These are phyloP conservation scores for Chaetura pelagica DNA, from an alignment of 2,113 vertebrate species.

Conservation along the genomic window DNA sequence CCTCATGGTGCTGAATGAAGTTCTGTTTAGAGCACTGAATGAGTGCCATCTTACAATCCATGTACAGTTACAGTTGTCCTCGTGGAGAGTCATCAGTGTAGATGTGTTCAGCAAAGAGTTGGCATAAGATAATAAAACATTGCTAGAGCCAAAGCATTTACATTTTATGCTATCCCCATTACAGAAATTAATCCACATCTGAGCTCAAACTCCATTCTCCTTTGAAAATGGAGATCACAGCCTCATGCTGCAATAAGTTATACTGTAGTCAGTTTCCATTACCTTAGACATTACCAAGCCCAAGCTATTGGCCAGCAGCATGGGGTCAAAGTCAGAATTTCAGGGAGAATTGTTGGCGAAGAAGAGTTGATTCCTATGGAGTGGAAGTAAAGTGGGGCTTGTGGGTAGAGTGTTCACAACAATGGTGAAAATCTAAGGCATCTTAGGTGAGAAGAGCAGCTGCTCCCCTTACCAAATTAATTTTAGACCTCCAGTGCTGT, in stretches of 20 bases:
- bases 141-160: background rate
- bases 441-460: background rate
- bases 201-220: fast-evolving
- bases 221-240: background rate
- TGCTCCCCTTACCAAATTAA: background rate
- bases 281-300: background rate
- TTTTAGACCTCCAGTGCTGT: background rate
- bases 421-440: background rate
- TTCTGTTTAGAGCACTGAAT: too few species aligned
- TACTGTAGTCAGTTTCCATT: background rate
- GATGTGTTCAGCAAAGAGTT: too few species aligned
- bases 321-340: background rate
- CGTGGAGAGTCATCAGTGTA: too few species aligned
- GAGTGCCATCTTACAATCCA: too few species aligned
- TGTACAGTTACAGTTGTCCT: too few species aligned
- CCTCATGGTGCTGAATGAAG: too few species aligned
- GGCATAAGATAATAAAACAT: background rate
- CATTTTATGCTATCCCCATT: background rate
- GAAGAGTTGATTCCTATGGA: background rate
- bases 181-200: background rate
- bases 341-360: background rate
- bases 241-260: background rate
- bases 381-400: background rate
- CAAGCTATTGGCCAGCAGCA: background rate
- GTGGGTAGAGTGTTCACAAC: background rate